phyloP scores from a whole-genome alignment of 2,888 invertebrate genomes.

The Sisyra nigra region DNA sequence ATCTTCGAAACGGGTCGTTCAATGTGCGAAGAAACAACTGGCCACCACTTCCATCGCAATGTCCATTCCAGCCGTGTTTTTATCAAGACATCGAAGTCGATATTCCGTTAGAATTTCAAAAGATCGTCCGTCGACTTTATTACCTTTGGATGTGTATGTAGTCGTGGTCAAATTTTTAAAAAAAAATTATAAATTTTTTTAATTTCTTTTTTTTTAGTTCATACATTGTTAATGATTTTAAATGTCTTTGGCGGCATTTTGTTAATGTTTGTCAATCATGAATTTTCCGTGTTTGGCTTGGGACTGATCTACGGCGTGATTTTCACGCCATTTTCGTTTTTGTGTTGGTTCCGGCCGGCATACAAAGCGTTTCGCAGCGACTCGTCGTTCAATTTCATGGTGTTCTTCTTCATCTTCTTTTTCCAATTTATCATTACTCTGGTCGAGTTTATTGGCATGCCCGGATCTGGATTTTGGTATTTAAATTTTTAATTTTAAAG shows the following conservation, averaged over 20 bases:
- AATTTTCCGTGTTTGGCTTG: slow-evolving; percentile 65
- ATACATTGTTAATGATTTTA: slow-evolving; percentile 66
- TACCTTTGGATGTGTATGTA: slow-evolving; percentile 94
- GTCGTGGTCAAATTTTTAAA: slow-evolving; percentile 9
- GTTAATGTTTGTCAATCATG: slow-evolving; percentile 43
- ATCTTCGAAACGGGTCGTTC: slow-evolving; percentile 44
- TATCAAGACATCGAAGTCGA: slow-evolving; percentile 99
- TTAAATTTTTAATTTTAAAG: slow-evolving; percentile 19
- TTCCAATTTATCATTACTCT: slow-evolving; percentile 84
- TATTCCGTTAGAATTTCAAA: slow-evolving; percentile 95
- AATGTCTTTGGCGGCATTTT: slow-evolving; percentile 80
- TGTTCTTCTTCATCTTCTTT: slow-evolving; percentile 97
- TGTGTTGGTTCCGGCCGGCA: slow-evolving; percentile 98
- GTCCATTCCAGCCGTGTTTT: slow-evolving; percentile 94
- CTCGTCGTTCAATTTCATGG: slow-evolving; percentile 99
- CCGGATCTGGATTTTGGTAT: slow-evolving; percentile 75
- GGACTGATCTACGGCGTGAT: slow-evolving; percentile 77
- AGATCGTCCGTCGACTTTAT: slow-evolving; percentile 85
- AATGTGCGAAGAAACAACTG: slow-evolving; percentile 83
- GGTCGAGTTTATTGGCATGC: slow-evolving; percentile 78
- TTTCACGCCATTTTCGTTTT: slow-evolving; percentile 91
- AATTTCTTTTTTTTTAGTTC: slow-evolving; percentile 48
- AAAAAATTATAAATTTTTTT: too few species aligned
- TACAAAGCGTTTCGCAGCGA: slow-evolving; percentile 99
- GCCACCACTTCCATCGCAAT: slow-evolving; percentile 90